Base-by-base conservation (phyloP, 1,140 invertebrate genomes). In the Ceratosolen fusciceps region DNA sequence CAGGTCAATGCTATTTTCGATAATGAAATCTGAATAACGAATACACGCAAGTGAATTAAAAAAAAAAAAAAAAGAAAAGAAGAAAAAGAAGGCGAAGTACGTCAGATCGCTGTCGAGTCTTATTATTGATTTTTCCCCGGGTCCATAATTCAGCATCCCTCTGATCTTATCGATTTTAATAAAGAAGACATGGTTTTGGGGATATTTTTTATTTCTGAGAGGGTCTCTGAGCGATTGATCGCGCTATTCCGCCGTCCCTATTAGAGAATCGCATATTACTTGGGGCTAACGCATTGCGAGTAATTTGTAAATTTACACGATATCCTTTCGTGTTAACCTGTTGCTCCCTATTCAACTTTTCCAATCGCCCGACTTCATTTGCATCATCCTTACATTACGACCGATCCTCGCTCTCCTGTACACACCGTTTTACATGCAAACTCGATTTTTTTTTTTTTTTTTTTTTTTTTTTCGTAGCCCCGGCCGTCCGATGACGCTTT, bases 61-160 rank as follows among this genome's bases (percentile, higher is more conserved):
- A 62, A 74, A 47, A 0, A 1, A 34, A 21, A 39, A 39, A 34
- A 24, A 58, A 74, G 34, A 58, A 58, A 52, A 16, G 26, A 14
- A 54, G 54, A n/a, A 3, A n/a, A n/a, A n/a, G n/a, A n/a, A n/a
- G n/a, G n/a, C n/a, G n/a, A n/a, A n/a, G n/a, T n/a, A n/a, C n/a
- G n/a, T n/a, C n/a, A n/a, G n/a, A n/a, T n/a, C n/a, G n/a, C n/a
- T n/a, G n/a, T n/a, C n/a, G n/a, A n/a, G n/a, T n/a, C n/a, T n/a
- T n/a, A 24, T 49, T 62, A 74, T 74, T 74, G 73, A 74, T 74
- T 60, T 74, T 62, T 16, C 21, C 49, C 62, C 73, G 16, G 39
- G 73, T 62, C 56, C 73, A 74, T 74, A 43, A 74, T 74, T 74
- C 58, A 74, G 47, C 9, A 21, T 74, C 39, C 58, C 1, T 29